phyloP scores from a whole-genome alignment of 2,113 vertebrate species.

The Elachura formosa region DNA sequence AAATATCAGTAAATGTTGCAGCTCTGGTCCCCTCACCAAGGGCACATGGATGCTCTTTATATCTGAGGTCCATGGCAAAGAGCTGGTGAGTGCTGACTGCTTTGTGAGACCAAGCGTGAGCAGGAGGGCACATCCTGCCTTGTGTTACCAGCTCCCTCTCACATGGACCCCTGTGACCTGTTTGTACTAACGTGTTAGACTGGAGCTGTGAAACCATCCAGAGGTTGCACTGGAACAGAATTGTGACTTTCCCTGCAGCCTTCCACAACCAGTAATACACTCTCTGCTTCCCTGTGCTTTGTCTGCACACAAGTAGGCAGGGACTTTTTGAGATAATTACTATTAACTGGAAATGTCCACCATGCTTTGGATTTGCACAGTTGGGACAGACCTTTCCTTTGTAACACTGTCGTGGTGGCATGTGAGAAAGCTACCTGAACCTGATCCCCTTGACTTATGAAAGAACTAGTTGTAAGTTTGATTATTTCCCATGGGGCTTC shows the following conservation, averaged over 20 bases:
- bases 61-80: not conserved
- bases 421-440: not conserved
- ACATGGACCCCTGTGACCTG: rapidly evolving
- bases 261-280: not conserved
- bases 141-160: not conserved
- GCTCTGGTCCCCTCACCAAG: not conserved
- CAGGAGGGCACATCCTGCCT: not conserved
- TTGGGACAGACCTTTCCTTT: not conserved
- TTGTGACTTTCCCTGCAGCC: not conserved
- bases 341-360: not conserved
- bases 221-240: not conserved
- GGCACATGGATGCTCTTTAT: not conserved
- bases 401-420: not conserved
- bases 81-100: not conserved
- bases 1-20: not conserved
- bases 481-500: not conserved
- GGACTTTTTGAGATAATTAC: not conserved
- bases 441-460: not conserved
- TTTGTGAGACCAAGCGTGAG: not conserved
- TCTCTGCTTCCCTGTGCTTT: not conserved
- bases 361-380: not conserved
- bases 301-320: not conserved
- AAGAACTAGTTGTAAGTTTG: not conserved
- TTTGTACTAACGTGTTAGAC: not conserved
- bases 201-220: not conserved